A percentile compares a stretch with the other conserved stretches of the same genome.
These are phyloP conservation scores for Sebastes itinus DNA, from an alignment of 2,797 vertebrate species.

Conservation along the genomic window DNA sequence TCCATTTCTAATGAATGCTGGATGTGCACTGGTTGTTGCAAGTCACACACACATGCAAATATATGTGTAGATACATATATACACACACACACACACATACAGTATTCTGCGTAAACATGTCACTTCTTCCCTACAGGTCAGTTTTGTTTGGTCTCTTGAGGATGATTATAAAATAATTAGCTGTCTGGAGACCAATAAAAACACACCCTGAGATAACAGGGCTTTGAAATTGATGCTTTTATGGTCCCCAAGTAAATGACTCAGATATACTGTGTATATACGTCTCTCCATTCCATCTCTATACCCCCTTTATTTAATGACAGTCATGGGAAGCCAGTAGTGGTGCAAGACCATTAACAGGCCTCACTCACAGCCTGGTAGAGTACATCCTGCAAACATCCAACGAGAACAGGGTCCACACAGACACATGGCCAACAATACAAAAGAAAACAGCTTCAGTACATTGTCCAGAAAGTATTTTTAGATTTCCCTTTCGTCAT, in stretches of 20 bases:
- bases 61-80: not conserved
- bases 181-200: slow-evolving; percentile 22
- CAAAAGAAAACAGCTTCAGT: too few species aligned
- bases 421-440: not conserved
- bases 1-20: not conserved
- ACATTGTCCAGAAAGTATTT: not conserved
- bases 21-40: not conserved
- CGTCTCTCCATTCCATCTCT: not conserved
- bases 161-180: slow-evolving; percentile 34
- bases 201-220: not conserved
- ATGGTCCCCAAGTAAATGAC: not conserved
- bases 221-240: slow-evolving; percentile 13
- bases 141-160: not conserved
- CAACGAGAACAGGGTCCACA: not conserved
- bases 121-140: slow-evolving; percentile 5
- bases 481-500: not conserved
- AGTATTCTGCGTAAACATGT: not conserved
- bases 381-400: not conserved
- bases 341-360: slow-evolving; percentile 3
- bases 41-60: not conserved
- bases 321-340: slow-evolving; percentile 5
- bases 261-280: not conserved
- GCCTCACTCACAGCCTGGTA: not conserved
- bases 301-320: slow-evolving; percentile 18
- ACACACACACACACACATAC: not conserved